Conservation (phyloP, 2,888 invertebrate species). For the Melanotus villosus region DNA sequence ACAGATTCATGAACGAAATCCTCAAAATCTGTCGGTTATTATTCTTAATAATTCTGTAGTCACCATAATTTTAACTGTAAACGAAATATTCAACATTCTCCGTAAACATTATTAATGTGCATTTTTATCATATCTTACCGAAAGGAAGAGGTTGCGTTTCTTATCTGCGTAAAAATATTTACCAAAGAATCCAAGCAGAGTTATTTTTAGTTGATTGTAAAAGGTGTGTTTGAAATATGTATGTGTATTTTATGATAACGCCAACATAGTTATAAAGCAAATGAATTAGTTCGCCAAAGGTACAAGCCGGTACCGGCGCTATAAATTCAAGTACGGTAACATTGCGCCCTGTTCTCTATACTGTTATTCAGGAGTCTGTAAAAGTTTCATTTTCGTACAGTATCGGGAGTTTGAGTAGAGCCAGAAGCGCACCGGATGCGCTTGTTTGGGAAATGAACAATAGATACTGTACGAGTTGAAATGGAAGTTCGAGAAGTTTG, state of each 20-base stretch:
- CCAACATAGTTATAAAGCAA: slow-evolving; percentile 44
- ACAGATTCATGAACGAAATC: too few relatives aligned
- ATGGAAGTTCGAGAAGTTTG: slow-evolving; percentile 35
- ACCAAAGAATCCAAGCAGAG: slow-evolving; percentile 5
- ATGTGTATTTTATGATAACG: slow-evolving; percentile 39
- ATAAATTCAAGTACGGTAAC: slow-evolving; percentile 43
- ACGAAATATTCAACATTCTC: too few relatives aligned
- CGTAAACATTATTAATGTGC: slow-evolving; percentile 27
- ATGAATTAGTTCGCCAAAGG: slow-evolving; percentile 52
- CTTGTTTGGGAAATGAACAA: slow-evolving; percentile 39
- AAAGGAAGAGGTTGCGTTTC: slow-evolving; percentile 25
- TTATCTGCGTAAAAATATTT: slow-evolving; percentile 31
- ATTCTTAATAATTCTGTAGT: too few relatives aligned
- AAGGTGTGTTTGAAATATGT: slow-evolving; percentile 35
- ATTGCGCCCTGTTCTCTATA: slow-evolving; percentile 26
- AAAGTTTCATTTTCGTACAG: slow-evolving; percentile 37
- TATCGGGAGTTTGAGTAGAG: slow-evolving; percentile 27
- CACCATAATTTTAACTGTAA: too few relatives aligned
- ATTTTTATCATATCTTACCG: slow-evolving; percentile 18
- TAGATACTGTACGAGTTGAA: slow-evolving; percentile 36
- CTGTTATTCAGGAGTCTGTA: slow-evolving; percentile 36
- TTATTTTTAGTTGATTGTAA: slow-evolving; percentile 25
- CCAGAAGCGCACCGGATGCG: slow-evolving; percentile 34
- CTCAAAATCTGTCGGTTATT: too few relatives aligned
- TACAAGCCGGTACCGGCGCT: slow-evolving; percentile 52